Evolutionary conservation across 1,140 invertebrate species (phyloP).

Genomic region (Tetramorium parvispinum): DNA sequence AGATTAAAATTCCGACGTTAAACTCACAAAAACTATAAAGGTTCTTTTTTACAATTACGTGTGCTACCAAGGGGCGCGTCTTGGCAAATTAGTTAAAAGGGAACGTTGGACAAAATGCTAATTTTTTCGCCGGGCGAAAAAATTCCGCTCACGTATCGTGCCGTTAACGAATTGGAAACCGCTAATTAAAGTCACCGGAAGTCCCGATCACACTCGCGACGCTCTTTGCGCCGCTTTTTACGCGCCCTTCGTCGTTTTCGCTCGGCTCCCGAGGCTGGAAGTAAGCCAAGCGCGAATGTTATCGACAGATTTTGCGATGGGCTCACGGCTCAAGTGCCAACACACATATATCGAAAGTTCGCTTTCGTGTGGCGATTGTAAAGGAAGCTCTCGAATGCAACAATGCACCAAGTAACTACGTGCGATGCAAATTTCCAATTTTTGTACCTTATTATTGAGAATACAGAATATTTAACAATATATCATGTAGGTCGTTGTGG

Average conservation of each 20-base stretch:
- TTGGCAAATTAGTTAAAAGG: slow-evolving; percentile 32
- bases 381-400: background rate
- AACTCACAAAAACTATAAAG: background rate
- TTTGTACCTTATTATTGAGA: background rate
- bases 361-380: background rate
- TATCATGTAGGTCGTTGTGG: background rate
- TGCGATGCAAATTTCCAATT: background rate
- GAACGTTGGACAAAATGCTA: slow-evolving; percentile 29
- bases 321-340: slow-evolving; percentile 17
- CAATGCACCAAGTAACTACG: background rate
- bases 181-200: slow-evolving; percentile 49
- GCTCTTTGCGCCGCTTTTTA: slow-evolving; percentile 47
- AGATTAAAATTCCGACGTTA: slow-evolving; percentile 21
- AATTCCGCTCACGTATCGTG: slow-evolving; percentile 51
- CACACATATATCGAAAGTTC: background rate
- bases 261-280: slow-evolving; percentile 17
- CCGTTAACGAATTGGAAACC: slow-evolving; percentile 50
- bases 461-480: background rate
- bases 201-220: slow-evolving; percentile 40
- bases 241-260: slow-evolving; percentile 15
- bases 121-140: slow-evolving; percentile 34
- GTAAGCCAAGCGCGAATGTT: slow-evolving; percentile 45
- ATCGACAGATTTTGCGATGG: slow-evolving; percentile 54
- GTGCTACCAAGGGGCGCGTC: slow-evolving; percentile 6
- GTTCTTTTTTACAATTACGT: slow-evolving; percentile 15